Evolutionary conservation across 2,113 vertebrate species (phyloP), one percentile per base, ranked within the genome.

Genomic region (Canis aureus): DNA sequence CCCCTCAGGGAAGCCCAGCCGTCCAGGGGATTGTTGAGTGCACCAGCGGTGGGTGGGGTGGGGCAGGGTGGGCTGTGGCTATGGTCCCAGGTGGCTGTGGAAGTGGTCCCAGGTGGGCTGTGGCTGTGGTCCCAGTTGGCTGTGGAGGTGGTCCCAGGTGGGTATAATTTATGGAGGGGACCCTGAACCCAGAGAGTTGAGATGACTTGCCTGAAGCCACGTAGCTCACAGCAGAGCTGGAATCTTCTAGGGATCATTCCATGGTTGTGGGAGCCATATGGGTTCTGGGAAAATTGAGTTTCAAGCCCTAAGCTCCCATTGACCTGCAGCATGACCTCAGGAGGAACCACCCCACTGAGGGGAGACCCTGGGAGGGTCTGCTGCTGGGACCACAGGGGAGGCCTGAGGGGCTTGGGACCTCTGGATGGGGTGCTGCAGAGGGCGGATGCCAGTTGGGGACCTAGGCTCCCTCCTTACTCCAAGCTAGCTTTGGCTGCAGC

Each of bases 121-220:
- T 60, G 59, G 59, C 19, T 6, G 43, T 43, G 43, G 43, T 43
- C 57, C 57, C 15, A 59, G 57, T 1, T 59, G 57, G 57, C 57
- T 59, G 57, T 8, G 57, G 57, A 19, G 17, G 57, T 59, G 57
- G 57, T 59, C 60, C 43, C 57, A 12, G 20, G 38, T 25, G 22
- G 27, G 38, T 29, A 15, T 16, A n/a, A 17, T 60, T 67, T 13
- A 27, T 38, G 64, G 27, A 43, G 0, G 0, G 0, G 13, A 59
- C 27, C 22, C 57, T 43, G 43, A 35, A 25, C 38, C 23, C 57
- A 49, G 20, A 79, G 80, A 22, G 5, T 12, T 27, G 11, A 6
- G 11, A 15, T 29, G 35, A 8, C 74, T 85, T 25, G 25, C 69
- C 66, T 9, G 22, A 32, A 13, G 55, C 8, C 27, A n/a, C 73